phyloP scores from a whole-genome alignment of 2,113 vertebrate species.

The Peromyscus californicus region DNA sequence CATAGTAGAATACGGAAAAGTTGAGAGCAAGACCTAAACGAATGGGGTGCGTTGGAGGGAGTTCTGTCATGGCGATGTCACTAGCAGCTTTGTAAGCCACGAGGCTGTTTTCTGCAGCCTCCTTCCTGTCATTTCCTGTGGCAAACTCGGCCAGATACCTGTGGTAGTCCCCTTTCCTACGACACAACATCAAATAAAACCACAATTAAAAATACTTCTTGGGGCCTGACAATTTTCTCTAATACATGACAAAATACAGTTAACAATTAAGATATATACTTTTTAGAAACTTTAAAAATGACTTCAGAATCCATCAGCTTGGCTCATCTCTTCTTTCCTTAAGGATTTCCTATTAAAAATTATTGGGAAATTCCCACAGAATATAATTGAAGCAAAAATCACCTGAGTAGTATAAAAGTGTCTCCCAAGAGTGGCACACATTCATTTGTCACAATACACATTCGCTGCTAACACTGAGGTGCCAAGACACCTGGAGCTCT shows the following conservation, averaged over 20 bases:
- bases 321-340: background rate
- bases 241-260: conserved; percentile 38
- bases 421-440: background rate
- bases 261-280: background rate
- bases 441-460: conserved; percentile 19
- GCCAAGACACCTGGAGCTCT: background rate
- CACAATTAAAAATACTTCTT: conserved; percentile 37
- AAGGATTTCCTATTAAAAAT: conserved; percentile 3
- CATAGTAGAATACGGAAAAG: conserved; percentile 99
- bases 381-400: background rate
- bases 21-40: conserved; percentile 99
- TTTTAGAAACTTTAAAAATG: background rate
- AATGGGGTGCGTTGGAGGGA: conserved; percentile 98
- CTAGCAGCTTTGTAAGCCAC: conserved; percentile 99
- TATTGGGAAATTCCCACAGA: conserved; percentile 32
- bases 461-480: background rate
- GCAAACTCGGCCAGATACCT: conserved; percentile 99
- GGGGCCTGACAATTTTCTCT: background rate
- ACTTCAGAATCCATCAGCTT: background rate
- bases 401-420: background rate
- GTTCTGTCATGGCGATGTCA: conserved; percentile 97
- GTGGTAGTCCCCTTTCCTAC: conserved; percentile 99
- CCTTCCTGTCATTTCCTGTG: conserved; percentile 98
- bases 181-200: background rate
- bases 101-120: conserved; percentile 98